These are phyloP conservation scores for Epirrhoe alternata DNA, from an alignment of 2,888 invertebrate species.

Conservation along the genomic window DNA sequence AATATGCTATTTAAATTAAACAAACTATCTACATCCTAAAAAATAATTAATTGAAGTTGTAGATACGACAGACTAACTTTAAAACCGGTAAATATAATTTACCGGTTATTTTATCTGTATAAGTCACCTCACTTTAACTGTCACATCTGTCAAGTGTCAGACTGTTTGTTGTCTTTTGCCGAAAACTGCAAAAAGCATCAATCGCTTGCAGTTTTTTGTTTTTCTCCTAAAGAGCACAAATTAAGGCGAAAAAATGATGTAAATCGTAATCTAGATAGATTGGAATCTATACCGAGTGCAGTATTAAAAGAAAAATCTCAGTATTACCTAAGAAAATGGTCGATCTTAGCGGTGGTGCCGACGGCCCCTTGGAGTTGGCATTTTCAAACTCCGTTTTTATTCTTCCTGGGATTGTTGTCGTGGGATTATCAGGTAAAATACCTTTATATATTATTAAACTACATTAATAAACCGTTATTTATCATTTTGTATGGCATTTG, in stretches of 20 bases:
- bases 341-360: constrained; percentile 91
- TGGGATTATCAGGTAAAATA: constrained; percentile 90
- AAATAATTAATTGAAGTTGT: no score
- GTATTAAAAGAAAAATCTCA: constrained; percentile 58
- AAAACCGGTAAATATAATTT: constrained; percentile 8
- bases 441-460: not conserved
- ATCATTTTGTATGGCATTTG: not conserved
- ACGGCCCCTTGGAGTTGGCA: constrained; percentile 93
- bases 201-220: not conserved
- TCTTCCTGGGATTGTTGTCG: constrained; percentile 92
- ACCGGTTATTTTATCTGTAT: not conserved
- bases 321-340: constrained; percentile 87
- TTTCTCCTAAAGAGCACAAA: constrained; percentile 19
- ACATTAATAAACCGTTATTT: not conserved
- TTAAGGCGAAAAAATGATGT: constrained; percentile 26
- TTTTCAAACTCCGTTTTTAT: constrained; percentile 95
- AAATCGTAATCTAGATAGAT: constrained; percentile 12
- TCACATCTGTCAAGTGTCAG: not conserved
- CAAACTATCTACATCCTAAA: no score
- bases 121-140: constrained; percentile 1
- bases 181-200: not conserved
- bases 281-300: constrained; percentile 37
- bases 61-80: no score
- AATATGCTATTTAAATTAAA: no score
- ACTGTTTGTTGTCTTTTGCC: not conserved